Evolutionary conservation across 1,140 invertebrate species (phyloP), one percentile per base, ranked within the genome.

Genomic region (Drosophila saltans): DNA sequence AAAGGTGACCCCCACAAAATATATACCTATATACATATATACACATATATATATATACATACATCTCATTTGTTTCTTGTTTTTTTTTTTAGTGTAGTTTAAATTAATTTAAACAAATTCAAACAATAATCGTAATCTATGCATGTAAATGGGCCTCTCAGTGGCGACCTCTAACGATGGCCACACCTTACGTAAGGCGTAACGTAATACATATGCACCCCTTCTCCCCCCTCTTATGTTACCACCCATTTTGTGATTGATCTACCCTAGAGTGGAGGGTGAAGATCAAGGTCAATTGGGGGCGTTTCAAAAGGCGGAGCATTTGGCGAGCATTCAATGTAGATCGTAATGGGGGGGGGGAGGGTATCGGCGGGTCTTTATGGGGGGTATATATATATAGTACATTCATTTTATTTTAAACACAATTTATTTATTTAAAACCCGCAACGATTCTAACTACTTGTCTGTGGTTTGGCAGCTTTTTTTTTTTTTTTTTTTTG

Each of bases 361-460:
- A 4, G 4, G 4, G 28, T 30, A 30, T 30, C 2, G 28, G 28
- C 3, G 33, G 33, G 33, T 36, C 33, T 6, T 36, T 36, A 36
- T 36, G 33, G 33, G 33, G 33, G 2, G 16, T 75, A 75, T 62
- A 16, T 39, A 40, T 33, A 36, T 56, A 30, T 45, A 43, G 55
- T 57, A 57, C 57, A 75, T 69, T 75, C 75, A 75, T 75, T 75
- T 72, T 26, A 52, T 52, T 52, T 52, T 52, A 52, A 52, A 52
- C 21, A 52, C 45, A 52, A 52, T 52, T 52, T 52, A 52, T 52
- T 52, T 52, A 52, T 52, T 52, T 52, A 52, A 26, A 52, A 26
- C 45, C 45, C 21, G 45, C 45, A 24, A 52, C 10, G 45, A 52
- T 52, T 52, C 45, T 52, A 52, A 52, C 45, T 52, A 52, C 45